Evolutionary conservation across 2,888 invertebrate species (phyloP), one percentile per base, ranked within the genome.

Genomic region (Leptopterna dolabrata): DNA sequence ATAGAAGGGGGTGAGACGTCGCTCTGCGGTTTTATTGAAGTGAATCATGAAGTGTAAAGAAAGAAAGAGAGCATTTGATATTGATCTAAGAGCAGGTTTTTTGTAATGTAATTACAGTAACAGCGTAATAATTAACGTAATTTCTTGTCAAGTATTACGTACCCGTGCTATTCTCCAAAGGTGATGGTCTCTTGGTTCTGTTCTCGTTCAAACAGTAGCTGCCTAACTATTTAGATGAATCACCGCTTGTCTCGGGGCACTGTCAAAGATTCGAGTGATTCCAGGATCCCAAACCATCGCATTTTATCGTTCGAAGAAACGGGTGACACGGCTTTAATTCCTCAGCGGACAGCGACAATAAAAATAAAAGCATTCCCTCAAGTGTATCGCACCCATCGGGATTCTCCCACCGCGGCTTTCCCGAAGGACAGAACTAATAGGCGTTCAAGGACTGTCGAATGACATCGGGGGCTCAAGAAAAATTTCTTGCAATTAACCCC

Each of bases 331-430:
- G 19, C 63, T 19, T 24, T 24, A 63, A 63, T 63, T 63, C 24
- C 63, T 24, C 63, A n/a, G 19, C 24, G 0, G 27, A 24, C 63
- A 2, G 27, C 4, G 63, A 24, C 63, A 24, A 63, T 63, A 63
- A 24, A 24, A 63, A 63, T 63, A 63, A 63, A 63, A 63, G 24
- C 24, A 63, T 63, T 63, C 63, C 63, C 63, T n/a, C 63, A 63
- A 63, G 63, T 63, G 63, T 63, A 63, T 63, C 63, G 63, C 63
- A 63, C 63, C 63, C 51, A 51, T 51, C n/a, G 51, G 51, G n/a
- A 36, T 36, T n/a, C n/a, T 6, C n/a, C 51, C 4, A 19, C n/a
- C n/a, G n/a, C 27, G 63, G 24, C 9, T 63, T 63, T 63, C 63
- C 63, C 24, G 63, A 63, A 63, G 63, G 63, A 24, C 63, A 63